A percentile compares a stretch with the other conserved stretches of the same genome.
phyloP scores from a whole-genome alignment of 2,797 vertebrate species.

The Tapirus indicus region DNA sequence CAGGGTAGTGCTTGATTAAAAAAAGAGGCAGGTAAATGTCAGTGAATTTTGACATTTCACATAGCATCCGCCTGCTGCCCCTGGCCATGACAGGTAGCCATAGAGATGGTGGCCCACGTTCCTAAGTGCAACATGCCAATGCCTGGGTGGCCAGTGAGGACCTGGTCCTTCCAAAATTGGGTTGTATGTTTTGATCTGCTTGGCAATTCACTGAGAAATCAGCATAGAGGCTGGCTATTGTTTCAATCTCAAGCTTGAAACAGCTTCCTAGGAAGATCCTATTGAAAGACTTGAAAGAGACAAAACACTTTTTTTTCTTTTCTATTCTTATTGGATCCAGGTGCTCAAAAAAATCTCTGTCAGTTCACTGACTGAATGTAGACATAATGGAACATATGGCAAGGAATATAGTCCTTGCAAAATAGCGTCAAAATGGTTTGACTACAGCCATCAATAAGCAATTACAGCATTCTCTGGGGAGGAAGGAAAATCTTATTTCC shows the following conservation, averaged over 20 bases:
- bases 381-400: not conserved
- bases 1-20: not conserved
- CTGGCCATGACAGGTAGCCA: rapidly evolving
- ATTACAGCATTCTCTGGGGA: not conserved
- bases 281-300: not conserved
- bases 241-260: not conserved
- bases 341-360: not conserved
- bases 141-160: not conserved
- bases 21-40: not conserved
- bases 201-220: not conserved
- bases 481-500: not conserved
- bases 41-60: not conserved
- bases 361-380: not conserved
- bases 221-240: not conserved
- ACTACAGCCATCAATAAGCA: not conserved
- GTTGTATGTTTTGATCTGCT: not conserved
- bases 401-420: not conserved
- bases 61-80: not conserved
- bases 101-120: not conserved
- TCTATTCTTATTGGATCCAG: not conserved
- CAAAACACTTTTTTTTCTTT: not conserved
- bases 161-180: not conserved
- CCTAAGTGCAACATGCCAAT: not conserved
- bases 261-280: not conserved
- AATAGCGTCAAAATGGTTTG: not conserved